These are phyloP conservation scores for Anas platyrhynchos DNA, from an alignment of 2,113 vertebrate genomes.

Conservation along the genomic window DNA sequence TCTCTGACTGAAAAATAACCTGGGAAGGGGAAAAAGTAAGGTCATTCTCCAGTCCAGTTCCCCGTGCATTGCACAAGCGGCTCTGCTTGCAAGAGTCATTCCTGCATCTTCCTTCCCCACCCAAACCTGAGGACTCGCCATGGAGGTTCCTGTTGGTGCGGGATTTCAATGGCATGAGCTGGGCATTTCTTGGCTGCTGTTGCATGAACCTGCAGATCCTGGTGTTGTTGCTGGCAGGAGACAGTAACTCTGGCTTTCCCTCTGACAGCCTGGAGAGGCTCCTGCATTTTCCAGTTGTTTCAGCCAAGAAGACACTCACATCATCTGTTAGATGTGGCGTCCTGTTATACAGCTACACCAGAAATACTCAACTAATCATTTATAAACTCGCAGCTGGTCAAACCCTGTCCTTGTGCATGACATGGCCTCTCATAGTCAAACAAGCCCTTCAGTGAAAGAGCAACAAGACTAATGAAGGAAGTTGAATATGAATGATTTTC, in stretches of 20 bases:
- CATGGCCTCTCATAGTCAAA: neutral
- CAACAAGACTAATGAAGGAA: conserved; percentile 43
- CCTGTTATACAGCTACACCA: neutral
- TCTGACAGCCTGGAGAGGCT: neutral
- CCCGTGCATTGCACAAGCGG: neutral
- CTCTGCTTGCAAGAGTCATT: neutral
- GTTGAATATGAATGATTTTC: neutral
- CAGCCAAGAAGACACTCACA: neutral
- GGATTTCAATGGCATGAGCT: neutral
- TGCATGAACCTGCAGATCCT: neutral
- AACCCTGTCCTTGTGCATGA: neutral
- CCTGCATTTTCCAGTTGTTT: neutral
- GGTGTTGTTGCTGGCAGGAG: neutral
- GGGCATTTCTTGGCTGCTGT: neutral
- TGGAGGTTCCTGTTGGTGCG: neutral
- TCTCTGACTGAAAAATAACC: neutral
- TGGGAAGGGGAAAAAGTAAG: neutral
- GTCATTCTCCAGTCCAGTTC: neutral
- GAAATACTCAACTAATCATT: neutral
- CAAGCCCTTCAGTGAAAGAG: neutral
- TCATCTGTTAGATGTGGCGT: neutral
- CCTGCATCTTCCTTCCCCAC: neutral
- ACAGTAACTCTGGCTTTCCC: neutral
- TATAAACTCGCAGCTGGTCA: neutral
- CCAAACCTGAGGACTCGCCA: neutral